Conservation (phyloP, 2,113 vertebrate genomes). For the Crotalus helleri region DNA sequence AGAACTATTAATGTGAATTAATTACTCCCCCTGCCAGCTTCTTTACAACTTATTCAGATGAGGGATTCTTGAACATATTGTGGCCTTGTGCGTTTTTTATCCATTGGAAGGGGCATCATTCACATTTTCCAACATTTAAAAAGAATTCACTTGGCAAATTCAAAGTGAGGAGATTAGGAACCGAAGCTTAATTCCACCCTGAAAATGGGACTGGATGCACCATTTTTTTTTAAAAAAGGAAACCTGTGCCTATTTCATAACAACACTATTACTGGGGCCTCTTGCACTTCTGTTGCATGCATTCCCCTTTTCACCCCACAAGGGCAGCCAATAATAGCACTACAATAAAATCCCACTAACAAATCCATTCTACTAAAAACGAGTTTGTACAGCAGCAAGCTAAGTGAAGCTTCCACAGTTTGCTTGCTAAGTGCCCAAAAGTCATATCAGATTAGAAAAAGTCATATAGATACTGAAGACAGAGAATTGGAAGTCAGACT, state of each 20-base stretch:
- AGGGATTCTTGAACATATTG: slow-evolving; percentile 61
- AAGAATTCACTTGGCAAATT: slow-evolving; percentile 4
- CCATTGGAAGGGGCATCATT: slow-evolving; percentile 43
- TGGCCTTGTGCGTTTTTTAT: slow-evolving; percentile 59
- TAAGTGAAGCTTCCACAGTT: slow-evolving; percentile 65
- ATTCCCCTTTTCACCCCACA: slow-evolving; percentile 52
- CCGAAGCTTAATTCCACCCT: not conserved
- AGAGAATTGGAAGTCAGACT: slow-evolving; percentile 36
- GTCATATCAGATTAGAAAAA: slow-evolving; percentile 50
- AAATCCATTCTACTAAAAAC: slow-evolving; percentile 62
- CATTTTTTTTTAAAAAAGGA: slow-evolving; percentile 44
- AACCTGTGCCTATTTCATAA: slow-evolving; percentile 66
- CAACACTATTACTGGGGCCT: slow-evolving; percentile 67
- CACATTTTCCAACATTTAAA: slow-evolving; percentile 10
- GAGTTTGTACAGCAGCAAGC: slow-evolving; percentile 61
- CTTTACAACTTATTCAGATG: slow-evolving; percentile 60
- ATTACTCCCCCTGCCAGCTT: slow-evolving; percentile 65
- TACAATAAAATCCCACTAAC: slow-evolving; percentile 55
- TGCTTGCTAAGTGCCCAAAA: slow-evolving; percentile 65
- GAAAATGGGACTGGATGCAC: not conserved
- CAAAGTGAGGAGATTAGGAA: not conserved
- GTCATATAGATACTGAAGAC: slow-evolving; percentile 22
- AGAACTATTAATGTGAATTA: slow-evolving; percentile 70
- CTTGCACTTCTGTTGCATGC: slow-evolving; percentile 55
- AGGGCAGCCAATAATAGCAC: slow-evolving; percentile 61